These are phyloP conservation scores for Chymomyza fuscimana DNA, from an alignment of 2,888 invertebrate genomes.

Conservation along the genomic window DNA sequence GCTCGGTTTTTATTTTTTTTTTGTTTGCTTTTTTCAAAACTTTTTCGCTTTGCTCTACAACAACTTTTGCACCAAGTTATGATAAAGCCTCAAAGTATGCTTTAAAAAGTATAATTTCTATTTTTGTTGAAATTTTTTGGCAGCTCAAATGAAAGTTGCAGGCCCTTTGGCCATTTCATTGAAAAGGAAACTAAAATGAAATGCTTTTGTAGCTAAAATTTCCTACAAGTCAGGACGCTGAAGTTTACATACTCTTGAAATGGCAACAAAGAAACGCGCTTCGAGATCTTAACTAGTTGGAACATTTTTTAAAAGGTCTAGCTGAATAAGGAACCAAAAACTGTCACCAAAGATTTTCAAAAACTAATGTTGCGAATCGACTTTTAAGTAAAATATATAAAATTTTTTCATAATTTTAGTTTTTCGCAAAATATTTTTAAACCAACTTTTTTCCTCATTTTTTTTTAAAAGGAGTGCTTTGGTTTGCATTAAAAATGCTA, in stretches of 20 bases:
- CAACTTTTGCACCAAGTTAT: background rate
- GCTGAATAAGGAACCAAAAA: too few relatives aligned
- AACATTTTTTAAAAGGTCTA: too few relatives aligned
- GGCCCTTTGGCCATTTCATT: background rate
- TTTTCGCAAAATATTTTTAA: too few relatives aligned
- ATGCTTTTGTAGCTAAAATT: background rate
- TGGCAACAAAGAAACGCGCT: background rate
- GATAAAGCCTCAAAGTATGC: conserved; percentile 34
- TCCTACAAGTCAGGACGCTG: background rate
- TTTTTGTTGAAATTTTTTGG: conserved; percentile 8
- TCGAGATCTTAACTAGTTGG: too few relatives aligned
- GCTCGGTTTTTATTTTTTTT: background rate
- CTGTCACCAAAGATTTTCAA: too few relatives aligned
- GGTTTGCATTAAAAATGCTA: too few relatives aligned
- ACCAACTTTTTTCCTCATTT: too few relatives aligned
- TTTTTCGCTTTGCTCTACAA: conserved; percentile 9
- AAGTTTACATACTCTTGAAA: background rate
- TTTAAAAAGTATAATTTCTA: conserved; percentile 34
- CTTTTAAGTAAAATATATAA: too few relatives aligned
- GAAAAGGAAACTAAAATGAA: background rate
- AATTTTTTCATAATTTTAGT: too few relatives aligned
- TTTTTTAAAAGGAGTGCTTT: too few relatives aligned
- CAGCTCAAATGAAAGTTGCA: conserved; percentile 37
- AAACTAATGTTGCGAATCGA: too few relatives aligned
- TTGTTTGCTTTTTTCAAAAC: conserved; percentile 35